Percentiles rank a stretch among this genome's conserved stretches.
Evolutionary conservation across 2,113 vertebrate species (phyloP).

Genomic region (Corythornis vintsioides): DNA sequence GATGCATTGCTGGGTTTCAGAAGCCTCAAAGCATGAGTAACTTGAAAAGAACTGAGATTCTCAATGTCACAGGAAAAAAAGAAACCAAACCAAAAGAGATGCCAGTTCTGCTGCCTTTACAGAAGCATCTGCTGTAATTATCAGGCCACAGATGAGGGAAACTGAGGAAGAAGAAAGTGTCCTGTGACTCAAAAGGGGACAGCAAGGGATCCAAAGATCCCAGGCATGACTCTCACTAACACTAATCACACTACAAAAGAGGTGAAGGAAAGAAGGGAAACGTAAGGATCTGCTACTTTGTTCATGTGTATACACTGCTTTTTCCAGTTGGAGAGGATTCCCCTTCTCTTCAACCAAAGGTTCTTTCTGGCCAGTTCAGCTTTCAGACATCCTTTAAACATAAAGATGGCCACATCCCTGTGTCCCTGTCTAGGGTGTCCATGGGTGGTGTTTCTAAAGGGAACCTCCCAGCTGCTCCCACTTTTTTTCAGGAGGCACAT

Average conservation of each 20-base stretch:
- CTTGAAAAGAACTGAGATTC: constrained; percentile 33
- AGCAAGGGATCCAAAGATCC: not conserved
- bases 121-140: not conserved
- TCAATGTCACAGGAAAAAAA: constrained; percentile 13
- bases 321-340: not conserved
- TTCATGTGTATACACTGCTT: not conserved
- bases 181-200: not conserved
- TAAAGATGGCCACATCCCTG: not conserved
- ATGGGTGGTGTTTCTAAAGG: not conserved
- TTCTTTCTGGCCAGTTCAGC: not conserved
- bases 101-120: not conserved
- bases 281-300: not conserved
- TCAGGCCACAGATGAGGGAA: not conserved
- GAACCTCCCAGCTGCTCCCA: not conserved
- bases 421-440: not conserved
- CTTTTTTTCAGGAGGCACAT: not conserved
- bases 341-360: not conserved
- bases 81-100: not conserved
- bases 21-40: not conserved
- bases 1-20: not conserved
- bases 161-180: not conserved
- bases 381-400: not conserved
- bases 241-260: not conserved
- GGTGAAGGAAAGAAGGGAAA: not conserved
- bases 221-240: not conserved